Evolutionary conservation across 1,140 invertebrate genomes (phyloP), one percentile per base, ranked within the genome.

Genomic region (silkworm (Bombyx mori)): DNA sequence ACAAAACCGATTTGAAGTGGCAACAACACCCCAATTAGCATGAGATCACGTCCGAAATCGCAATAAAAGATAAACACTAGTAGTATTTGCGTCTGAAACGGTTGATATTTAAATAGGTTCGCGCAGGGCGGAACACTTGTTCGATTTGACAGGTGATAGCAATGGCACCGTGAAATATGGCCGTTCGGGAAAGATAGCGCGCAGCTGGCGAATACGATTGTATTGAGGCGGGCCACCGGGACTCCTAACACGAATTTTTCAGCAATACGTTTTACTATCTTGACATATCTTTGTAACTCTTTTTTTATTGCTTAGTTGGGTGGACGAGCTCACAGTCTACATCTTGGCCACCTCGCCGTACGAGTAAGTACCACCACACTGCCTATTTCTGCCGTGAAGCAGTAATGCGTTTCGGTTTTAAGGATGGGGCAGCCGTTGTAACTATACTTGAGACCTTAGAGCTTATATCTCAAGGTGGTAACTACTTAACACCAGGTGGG

Each of bases 81-180:
- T 51, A 63, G 65, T 76, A 75, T 79, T 82, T 73, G 61, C 69
- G 73, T 77, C 71, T 70, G 71, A 72, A 77, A 80, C 69, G 63
- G 69, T 76, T 75, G 73, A 75, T 77, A 82, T 81, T 82, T 82
- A 82, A 85, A 82, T 85, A 73, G 78, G 79, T 72, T 71, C 67
- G 57, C 61, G 66, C 56, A 68, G 72, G 75, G 76, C 69, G 74
- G 73, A 79, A 82, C 77, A 82, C 77, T 85, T 82, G 82, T 75
- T 72, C 70, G 78, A 79, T 85, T 76, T 82, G 79, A 85, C 79
- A 82, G 75, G 78, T 82, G 79, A 85, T 85, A 85, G 74, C 64
- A 64, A 61, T 58, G 55, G 54, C 49, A 68, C 68, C 47, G 77
- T 83, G 73, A 85, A 82, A 82, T 85, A 85, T 79, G 61, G 70